Evolutionary conservation across 2,113 vertebrate species (phyloP).

Genomic region (Epinephelus lanceolatus): DNA sequence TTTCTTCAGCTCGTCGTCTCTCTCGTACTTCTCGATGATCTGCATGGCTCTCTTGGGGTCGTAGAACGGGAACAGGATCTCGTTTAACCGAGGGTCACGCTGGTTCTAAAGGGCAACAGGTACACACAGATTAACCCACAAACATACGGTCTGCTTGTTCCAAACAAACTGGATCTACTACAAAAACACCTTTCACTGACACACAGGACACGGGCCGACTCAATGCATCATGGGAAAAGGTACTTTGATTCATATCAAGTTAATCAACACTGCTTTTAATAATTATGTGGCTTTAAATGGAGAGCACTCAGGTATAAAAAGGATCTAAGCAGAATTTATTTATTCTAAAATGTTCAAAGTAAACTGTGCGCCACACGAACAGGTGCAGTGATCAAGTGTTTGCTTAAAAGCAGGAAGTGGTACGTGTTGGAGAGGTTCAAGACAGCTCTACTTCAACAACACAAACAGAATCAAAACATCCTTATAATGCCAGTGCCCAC

Average conservation of each 20-base stretch:
- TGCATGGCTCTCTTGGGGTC: conserved; percentile 96
- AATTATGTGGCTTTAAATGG: not conserved
- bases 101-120: conserved; percentile 90
- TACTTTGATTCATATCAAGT: not conserved
- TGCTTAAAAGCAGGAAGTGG: conserved; percentile 16
- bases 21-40: conserved; percentile 96
- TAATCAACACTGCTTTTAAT: not conserved
- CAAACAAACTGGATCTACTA: conserved; percentile 7
- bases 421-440: conserved; percentile 33
- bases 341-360: not conserved
- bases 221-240: conserved; percentile 19
- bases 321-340: not conserved
- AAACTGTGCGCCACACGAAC: conserved; percentile 35
- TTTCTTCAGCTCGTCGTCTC: conserved; percentile 92
- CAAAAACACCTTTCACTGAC: conserved; percentile 24
- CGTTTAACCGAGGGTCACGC: conserved; percentile 96
- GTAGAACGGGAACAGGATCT: conserved; percentile 99
- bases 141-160: not conserved
- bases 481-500: conserved; percentile 13
- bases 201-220: conserved; percentile 18
- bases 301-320: conserved; percentile 14
- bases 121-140: conserved; percentile 34
- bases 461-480: conserved; percentile 45
- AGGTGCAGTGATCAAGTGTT: conserved; percentile 24
- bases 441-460: conserved; percentile 36